Base-by-base conservation (phyloP, 2,888 invertebrate species). In the Muschampia plurimacula region DNA sequence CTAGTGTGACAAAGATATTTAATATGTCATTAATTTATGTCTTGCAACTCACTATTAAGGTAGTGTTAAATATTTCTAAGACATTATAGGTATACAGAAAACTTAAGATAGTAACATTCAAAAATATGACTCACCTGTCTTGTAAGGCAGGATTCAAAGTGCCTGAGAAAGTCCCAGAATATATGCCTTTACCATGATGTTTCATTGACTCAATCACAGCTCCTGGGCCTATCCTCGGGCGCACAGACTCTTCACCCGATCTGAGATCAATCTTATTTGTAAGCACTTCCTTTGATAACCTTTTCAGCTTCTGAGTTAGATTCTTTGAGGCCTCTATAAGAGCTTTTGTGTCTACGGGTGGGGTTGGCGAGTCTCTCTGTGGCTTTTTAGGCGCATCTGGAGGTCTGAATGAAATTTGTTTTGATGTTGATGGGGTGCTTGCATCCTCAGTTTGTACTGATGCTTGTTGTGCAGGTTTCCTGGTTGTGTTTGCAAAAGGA, bases 141-240 rank as follows among this genome's bases (percentile, higher is more conserved):
- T 99, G 99, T 66, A 98, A 95, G 62, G 98, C 98, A 69, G 98
- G 99, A 90, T 98, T 99, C 69, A 99, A 89, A 22, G 98, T 99
- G 69, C 99, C 99, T 85, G 98, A 98, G 90, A 99, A 99, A 75
- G 99, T 99, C 77, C 99, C 99, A 13, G 98, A 99, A 92, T 98
- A 99, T 77, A 99, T 98, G 81, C 98, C 99, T 89, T 98, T 98
- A 78, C 98, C 98, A 83, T 98, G 98, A 87, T 98, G 98, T 88
- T 97, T 97, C 98, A 98, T 97, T 82, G 97, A 97, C 86, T 98
- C 97, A 86, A 98, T 98, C 84, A 98, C 97, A 82, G 98, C 98
- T 49, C 98, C 97, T 13, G 93, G 92, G 70, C 92, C 92, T 68
- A 91, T 88, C 76, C 92, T 93, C 28, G 91, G 82, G 65, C 95